Percentiles rank a stretch among this genome's conserved stretches.
Conservation (phyloP, 2,888 invertebrate genomes). For the Mimas tiliae region DNA sequence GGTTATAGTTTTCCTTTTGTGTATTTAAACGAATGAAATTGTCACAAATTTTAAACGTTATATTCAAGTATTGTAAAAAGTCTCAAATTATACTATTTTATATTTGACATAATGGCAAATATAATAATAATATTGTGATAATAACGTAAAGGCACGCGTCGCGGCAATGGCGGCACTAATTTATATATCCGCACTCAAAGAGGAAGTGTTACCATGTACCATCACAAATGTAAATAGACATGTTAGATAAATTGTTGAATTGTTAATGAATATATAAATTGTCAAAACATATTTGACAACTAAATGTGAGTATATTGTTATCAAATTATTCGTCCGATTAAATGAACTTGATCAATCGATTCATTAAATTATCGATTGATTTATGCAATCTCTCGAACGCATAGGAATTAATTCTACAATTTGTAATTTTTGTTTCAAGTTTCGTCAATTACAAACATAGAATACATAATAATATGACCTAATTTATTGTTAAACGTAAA, state of each 20-base stretch:
- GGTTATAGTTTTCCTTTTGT: constrained; percentile 29
- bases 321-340: constrained; percentile 20
- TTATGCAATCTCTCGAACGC: background rate
- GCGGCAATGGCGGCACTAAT: constrained; percentile 25
- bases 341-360: background rate
- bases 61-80: constrained; percentile 27
- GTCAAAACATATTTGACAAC: constrained; percentile 28
- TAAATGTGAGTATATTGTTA: constrained; percentile 4
- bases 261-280: constrained; percentile 48
- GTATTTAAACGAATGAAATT: constrained; percentile 29
- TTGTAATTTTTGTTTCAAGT: constrained; percentile 23
- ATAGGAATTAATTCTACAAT: constrained; percentile 8
- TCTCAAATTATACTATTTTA: constrained; percentile 30
- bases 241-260: constrained; percentile 70
- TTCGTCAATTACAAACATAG: constrained; percentile 17
- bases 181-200: constrained; percentile 50
- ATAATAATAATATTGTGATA: constrained; percentile 35
- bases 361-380: constrained; percentile 9
- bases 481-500: constrained; percentile 42
- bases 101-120: constrained; percentile 26
- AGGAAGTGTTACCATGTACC: constrained; percentile 68
- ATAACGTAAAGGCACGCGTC: constrained; percentile 28
- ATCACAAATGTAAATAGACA: constrained; percentile 71
- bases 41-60: constrained; percentile 30
- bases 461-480: constrained; percentile 32